A percentile compares a stretch with the other conserved stretches of the same genome.
Conservation (phyloP, 2,888 invertebrate species). For the Hypomecis punctinalis region DNA sequence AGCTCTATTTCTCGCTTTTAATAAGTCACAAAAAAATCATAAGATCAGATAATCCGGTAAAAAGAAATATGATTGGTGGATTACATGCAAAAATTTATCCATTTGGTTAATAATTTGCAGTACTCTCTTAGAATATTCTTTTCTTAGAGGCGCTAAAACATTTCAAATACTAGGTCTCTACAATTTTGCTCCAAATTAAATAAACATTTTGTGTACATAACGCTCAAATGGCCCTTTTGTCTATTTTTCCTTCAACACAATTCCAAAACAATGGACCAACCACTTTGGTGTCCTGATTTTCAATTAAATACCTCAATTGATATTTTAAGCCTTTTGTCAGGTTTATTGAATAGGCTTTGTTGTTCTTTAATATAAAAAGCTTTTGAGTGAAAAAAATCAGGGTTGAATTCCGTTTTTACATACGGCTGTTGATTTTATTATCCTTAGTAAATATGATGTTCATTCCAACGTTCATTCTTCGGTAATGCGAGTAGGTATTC, state of each 20-base stretch:
- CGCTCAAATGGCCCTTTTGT: neutral
- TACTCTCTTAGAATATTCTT: too few species aligned
- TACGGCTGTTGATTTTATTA: constrained; percentile 2
- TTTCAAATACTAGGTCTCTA: too few species aligned
- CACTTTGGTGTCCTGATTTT: neutral
- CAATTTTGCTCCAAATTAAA: too few species aligned
- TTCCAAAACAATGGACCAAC: neutral
- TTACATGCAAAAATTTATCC: too few species aligned
- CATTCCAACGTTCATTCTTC: neutral
- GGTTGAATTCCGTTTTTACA: neutral
- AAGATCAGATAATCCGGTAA: too few species aligned
- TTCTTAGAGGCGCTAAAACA: too few species aligned
- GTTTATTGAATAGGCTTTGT: constrained; percentile 6
- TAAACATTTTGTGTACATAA: neutral
- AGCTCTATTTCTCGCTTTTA: too few species aligned
- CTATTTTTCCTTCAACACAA: neutral
- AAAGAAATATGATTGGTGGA: too few species aligned
- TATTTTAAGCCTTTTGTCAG: constrained; percentile 1
- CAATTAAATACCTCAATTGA: constrained; percentile 3
- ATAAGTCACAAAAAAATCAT: too few species aligned
- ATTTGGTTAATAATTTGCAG: too few species aligned
- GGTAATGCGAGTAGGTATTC: neutral
- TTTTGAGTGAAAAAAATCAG: neutral
- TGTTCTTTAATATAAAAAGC: neutral
- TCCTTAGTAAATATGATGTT: neutral